Percentiles rank a stretch among this genome's conserved stretches.
phyloP scores from a whole-genome alignment of 2,797 vertebrate species.

The Acanthurus lineatus region DNA sequence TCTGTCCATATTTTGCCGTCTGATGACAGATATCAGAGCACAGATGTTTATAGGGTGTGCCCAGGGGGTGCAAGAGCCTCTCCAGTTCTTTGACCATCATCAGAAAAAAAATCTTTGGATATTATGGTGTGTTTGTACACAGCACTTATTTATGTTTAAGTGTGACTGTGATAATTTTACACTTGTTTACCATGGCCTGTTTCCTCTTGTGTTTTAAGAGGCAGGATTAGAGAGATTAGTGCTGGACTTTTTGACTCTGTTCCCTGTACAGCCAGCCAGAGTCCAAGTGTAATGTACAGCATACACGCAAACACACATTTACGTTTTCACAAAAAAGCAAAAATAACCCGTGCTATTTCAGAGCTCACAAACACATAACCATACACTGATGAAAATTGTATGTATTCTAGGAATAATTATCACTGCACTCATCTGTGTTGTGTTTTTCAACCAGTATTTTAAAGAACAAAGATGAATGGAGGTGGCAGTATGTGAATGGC shows the following conservation, averaged over 20 bases:
- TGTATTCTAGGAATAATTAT: neutral
- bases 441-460: neutral
- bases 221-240: slow-evolving; percentile 78
- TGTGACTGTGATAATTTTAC: slow-evolving; percentile 51
- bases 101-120: neutral
- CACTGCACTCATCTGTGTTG: neutral
- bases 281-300: slow-evolving; percentile 33
- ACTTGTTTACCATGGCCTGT: slow-evolving; percentile 58
- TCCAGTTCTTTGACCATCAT: neutral
- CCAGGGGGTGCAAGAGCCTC: neutral
- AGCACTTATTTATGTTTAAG: slow-evolving; percentile 12
- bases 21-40: neutral
- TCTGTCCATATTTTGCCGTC: neutral
- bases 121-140: neutral
- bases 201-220: slow-evolving; percentile 67
- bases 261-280: slow-evolving; percentile 30
- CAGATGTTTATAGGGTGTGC: neutral
- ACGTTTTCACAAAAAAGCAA: neutral
- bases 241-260: slow-evolving; percentile 48
- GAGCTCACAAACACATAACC: neutral
- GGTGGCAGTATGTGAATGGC: slow-evolving; percentile 6
- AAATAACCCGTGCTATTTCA: neutral
- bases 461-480: slow-evolving; percentile 24
- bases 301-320: neutral
- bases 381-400: neutral